Conservation (phyloP, 1,140 invertebrate genomes). For the Tetranychus urticae region DNA sequence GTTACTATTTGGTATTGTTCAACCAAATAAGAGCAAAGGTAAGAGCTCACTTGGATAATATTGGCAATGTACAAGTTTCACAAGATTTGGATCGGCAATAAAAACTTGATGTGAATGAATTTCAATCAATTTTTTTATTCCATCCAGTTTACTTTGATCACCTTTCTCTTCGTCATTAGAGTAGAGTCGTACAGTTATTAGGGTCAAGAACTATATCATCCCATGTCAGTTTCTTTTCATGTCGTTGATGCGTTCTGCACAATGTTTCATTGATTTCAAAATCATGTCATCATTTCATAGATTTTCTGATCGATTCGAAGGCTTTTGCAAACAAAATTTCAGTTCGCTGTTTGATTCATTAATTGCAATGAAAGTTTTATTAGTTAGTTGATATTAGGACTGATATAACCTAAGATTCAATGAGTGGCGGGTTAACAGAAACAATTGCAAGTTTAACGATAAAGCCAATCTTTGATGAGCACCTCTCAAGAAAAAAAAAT, state of each 20-base stretch:
- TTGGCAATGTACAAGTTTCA: slow-evolving; percentile 95
- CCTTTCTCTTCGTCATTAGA: neutral
- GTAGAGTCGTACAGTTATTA: slow-evolving; percentile 64
- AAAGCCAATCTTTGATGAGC: slow-evolving; percentile 83
- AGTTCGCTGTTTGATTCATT: slow-evolving; percentile 61
- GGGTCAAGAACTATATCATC: slow-evolving; percentile 70
- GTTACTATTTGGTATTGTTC: slow-evolving; percentile 80
- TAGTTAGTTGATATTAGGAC: slow-evolving; percentile 40
- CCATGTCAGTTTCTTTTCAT: slow-evolving; percentile 30
- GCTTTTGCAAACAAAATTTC: neutral
- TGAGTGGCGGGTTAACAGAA: slow-evolving; percentile 64
- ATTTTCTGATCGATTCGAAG: neutral
- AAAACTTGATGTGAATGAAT: slow-evolving; percentile 92
- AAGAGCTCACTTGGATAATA: slow-evolving; percentile 17
- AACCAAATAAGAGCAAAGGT: slow-evolving; percentile 62
- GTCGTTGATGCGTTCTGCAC: slow-evolving; percentile 10
- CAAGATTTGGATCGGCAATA: slow-evolving; percentile 76
- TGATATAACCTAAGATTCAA: slow-evolving; percentile 86
- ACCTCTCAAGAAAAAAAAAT: slow-evolving; percentile 20
- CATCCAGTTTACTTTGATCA: slow-evolving; percentile 34
- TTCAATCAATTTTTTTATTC: slow-evolving; percentile 77
- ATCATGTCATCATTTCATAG: no score
- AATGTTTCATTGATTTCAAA: neutral
- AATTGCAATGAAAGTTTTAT: slow-evolving; percentile 35
- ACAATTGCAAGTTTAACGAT: slow-evolving; percentile 63